Conservation (phyloP, 2,797 vertebrate genomes). For the Uromys caudimaculatus region DNA sequence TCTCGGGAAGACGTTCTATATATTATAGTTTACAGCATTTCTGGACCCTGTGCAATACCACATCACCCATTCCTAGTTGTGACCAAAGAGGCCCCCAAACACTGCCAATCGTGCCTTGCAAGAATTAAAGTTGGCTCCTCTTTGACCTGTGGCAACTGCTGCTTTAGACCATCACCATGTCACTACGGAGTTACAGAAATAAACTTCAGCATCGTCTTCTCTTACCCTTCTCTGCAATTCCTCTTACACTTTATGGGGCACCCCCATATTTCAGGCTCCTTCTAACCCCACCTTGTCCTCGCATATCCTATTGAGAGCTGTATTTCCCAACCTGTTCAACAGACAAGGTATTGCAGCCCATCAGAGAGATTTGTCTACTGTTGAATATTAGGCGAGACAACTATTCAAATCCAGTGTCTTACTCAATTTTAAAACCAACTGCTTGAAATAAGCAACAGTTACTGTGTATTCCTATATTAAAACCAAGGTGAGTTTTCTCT, state of each 20-base stretch:
- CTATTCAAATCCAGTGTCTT: constrained; percentile 6
- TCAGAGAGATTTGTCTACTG: background rate
- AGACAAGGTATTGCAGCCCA: background rate
- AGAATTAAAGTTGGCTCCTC: background rate
- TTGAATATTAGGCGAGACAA: background rate
- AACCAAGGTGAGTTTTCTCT: background rate
- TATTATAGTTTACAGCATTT: background rate
- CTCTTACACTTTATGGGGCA: background rate
- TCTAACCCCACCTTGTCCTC: background rate
- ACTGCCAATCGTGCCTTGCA: background rate
- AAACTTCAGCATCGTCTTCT: background rate
- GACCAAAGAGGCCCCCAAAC: background rate
- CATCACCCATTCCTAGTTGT: background rate
- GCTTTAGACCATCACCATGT: background rate
- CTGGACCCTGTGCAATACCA: background rate
- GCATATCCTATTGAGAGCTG: background rate
- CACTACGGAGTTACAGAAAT: background rate
- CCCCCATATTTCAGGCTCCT: background rate
- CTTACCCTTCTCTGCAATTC: background rate
- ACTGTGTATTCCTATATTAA: background rate
- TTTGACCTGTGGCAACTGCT: background rate
- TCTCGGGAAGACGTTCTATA: background rate
- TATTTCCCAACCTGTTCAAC: background rate
- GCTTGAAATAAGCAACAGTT: background rate
- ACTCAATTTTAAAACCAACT: background rate